A percentile compares a stretch with the other conserved stretches of the same genome.
Conservation (phyloP, 2,113 vertebrate genomes). For the Ictalurus punctatus region DNA sequence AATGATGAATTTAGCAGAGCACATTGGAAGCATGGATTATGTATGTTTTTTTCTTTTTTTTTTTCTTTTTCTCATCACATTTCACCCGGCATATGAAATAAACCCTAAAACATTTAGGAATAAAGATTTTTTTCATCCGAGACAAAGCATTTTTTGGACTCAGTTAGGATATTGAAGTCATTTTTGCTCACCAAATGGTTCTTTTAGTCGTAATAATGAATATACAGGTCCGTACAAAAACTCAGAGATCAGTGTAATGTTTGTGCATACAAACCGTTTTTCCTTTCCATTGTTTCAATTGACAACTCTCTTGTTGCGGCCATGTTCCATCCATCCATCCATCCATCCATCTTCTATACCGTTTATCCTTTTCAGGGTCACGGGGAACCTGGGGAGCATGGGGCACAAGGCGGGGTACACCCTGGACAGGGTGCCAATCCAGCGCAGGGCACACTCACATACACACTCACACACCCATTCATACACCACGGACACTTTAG, state of each 20-base stretch:
- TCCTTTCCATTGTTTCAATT: too few species aligned
- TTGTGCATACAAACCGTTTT: not conserved
- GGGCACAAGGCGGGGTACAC: too few species aligned
- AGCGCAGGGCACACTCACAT: too few species aligned
- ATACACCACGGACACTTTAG: too few species aligned
- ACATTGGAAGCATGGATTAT: not conserved
- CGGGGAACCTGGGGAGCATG: too few species aligned
- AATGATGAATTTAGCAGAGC: conserved; percentile 6
- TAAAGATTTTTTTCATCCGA: not conserved
- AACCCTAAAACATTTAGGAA: not conserved
- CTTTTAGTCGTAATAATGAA: not conserved
- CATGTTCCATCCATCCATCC: too few species aligned
- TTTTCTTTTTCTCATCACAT: not conserved
- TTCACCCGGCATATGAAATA: conserved; percentile 12
- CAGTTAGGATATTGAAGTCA: not conserved
- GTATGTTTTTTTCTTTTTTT: not conserved
- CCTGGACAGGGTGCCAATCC: too few species aligned
- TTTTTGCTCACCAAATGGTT: not conserved
- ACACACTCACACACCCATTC: too few species aligned
- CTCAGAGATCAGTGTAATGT: not conserved
- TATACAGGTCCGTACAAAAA: not conserved
- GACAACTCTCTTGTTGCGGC: too few species aligned
- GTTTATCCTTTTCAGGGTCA: too few species aligned
- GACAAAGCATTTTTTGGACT: not conserved
- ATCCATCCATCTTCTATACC: too few species aligned